Evolutionary conservation across 2,888 invertebrate species (phyloP).

Genomic region (Troides helena): DNA sequence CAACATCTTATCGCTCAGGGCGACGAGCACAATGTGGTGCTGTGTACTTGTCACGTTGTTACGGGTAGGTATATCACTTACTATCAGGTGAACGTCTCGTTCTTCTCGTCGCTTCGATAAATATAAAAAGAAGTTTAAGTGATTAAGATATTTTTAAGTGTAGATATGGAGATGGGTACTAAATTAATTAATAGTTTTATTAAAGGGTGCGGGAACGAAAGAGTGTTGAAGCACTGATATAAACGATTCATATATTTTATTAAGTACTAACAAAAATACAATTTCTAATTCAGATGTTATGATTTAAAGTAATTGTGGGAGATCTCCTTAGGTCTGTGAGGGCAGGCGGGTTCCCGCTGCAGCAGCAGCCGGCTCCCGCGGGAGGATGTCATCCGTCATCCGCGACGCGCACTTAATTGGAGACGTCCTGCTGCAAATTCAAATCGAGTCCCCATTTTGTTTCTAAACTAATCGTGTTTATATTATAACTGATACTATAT

Average conservation of each 20-base stretch:
- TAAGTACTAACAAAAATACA: not conserved
- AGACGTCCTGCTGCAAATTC: constrained; percentile 59
- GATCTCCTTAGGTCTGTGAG: constrained; percentile 19
- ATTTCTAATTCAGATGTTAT: not conserved
- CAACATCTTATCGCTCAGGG: too few species aligned
- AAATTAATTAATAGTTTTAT: too few species aligned
- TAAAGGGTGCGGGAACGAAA: too few species aligned
- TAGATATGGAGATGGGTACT: too few species aligned
- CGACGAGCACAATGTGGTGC: too few species aligned
- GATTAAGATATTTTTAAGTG: too few species aligned
- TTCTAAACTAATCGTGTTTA: constrained; percentile 27
- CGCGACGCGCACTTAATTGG: constrained; percentile 63
- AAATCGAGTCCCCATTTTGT: constrained; percentile 48
- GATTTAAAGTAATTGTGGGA: constrained; percentile 8
- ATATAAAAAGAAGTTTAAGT: too few species aligned
- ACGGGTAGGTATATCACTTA: too few species aligned
- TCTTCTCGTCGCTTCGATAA: too few species aligned
- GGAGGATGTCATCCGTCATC: constrained; percentile 60
- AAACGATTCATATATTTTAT: not conserved
- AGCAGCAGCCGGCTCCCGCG: constrained; percentile 40
- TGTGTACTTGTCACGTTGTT: too few species aligned
- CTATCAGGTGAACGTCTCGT: too few species aligned
- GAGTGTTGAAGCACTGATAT: too few species aligned
- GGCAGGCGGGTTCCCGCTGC: constrained; percentile 22
- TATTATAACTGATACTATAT: not conserved